Base-by-base conservation (phyloP, 2,797 vertebrate species). In the Macroramphosus scolopax region DNA sequence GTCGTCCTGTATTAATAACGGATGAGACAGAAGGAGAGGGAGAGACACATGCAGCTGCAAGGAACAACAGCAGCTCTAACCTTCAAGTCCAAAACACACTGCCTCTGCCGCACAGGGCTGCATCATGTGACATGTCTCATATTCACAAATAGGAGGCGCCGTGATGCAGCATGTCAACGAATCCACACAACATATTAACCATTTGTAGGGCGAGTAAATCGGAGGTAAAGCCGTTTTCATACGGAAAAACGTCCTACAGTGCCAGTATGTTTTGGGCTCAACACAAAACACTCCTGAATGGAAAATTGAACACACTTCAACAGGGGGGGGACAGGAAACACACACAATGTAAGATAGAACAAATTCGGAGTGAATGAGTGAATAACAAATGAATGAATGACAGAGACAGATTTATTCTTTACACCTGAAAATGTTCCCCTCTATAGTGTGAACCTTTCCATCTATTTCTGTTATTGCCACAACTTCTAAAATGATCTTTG, bases 21-120 rank as follows among this genome's bases (percentile, higher is more conserved):
- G 41, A 24, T 42, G 59, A 51, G 25, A 63, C 25, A 67, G 53
- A 55, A 35, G 51, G 37, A 53, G 5, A 39, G 41, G 20, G 20
- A 6, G 3, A 22, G 6, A 56, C 32, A 53, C 64, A 45, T 50
- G 50, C 54, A 53, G n/a, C n/a, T n/a, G n/a, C n/a, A n/a, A n/a
- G n/a, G n/a, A n/a, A n/a, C n/a, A n/a, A n/a, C n/a, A n/a, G 34
- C 37, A 48, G 39, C 37, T 61, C 61, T 20, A 58, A 56, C 36
- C 33, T 51, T 65, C 29, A 72, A 60, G 42, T 60, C 58, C 51
- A 66, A 57, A 70, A 69, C 68, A 68, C 45, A 46, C 49, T 54
- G 61, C 25, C 49, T 51, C 54, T 54, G 61, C 28, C 59, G 30
- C n/a, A n/a, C n/a, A n/a, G n/a, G n/a, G n/a, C n/a, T n/a, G n/a